phyloP scores from a whole-genome alignment of 2,113 vertebrate genomes.

The Trachemys scripta region DNA sequence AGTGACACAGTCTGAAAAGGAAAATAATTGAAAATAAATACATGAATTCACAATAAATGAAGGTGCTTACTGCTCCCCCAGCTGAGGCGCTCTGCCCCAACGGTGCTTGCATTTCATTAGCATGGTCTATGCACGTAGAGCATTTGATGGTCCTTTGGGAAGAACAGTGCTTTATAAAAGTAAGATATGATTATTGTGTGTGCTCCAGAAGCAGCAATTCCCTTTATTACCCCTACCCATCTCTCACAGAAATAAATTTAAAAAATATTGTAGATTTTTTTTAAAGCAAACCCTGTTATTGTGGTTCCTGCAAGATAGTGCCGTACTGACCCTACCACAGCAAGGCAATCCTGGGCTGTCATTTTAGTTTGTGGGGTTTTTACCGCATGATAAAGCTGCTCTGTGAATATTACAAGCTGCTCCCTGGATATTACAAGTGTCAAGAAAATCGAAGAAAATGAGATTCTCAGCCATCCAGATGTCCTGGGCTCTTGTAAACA shows the following conservation, averaged over 20 bases:
- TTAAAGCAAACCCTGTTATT: neutral
- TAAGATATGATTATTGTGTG: neutral
- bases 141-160: neutral
- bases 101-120: neutral
- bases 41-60: neutral
- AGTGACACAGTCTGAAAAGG: accelerated
- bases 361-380: neutral
- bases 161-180: neutral
- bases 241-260: neutral
- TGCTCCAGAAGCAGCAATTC: neutral
- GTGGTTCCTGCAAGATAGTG: neutral
- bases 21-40: neutral
- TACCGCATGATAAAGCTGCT: neutral
- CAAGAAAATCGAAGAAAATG: neutral
- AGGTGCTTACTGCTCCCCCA: neutral
- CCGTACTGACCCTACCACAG: neutral
- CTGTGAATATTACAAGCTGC: accelerated
- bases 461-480: neutral
- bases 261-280: neutral
- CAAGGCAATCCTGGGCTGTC: neutral
- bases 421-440: neutral
- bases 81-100: accelerated
- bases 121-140: neutral
- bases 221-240: neutral
- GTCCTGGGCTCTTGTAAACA: neutral